Evolutionary conservation across 2,888 invertebrate genomes (phyloP), one percentile per base, ranked within the genome.

Genomic region (Rhogogaster chlorosoma): DNA sequence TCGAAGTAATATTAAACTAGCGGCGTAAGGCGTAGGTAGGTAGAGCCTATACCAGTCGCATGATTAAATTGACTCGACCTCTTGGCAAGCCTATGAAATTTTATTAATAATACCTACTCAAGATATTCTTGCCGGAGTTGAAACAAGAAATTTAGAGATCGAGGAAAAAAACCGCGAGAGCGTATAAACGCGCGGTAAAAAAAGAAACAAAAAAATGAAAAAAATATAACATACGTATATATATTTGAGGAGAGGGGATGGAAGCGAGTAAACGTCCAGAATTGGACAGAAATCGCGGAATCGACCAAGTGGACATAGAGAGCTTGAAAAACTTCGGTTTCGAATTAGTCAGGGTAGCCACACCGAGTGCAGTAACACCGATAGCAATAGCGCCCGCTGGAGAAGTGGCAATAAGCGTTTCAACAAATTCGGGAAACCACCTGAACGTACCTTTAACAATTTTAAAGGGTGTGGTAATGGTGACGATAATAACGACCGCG

Each of bases 401-500:
- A 0, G 67, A 83, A 61, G 61, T 78, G 15, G 84, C 18, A 18
- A 42, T 6, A 32, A 78, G 80, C 64, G 87, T 29, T 26, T 84
- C 42, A 18, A 84, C 73, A 12, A 77, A n/a, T 57, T 78, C 83
- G 83, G 42, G 45, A 71, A 38, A 42, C 5, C 45, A 42, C 1
- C 36, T 42, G n/a, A 86, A 87, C 77, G 82, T 95, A 75, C 92
- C 96, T 86, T 90, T 95, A 61, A 53, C 96, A 89, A 94, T 96
- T 85, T 93, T 96, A 89, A 97, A 97, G 93, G 96, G 96, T 87
- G 95, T 96, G 91, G 94, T 97, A 89, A 98, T 98, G 95, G 95
- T 96, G 85, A 95, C 95, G 88, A 98, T 99, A 93, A 98, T 99
- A 91, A 95, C 98, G 85, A 96, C 97, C 88, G 98, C 99, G 71